phyloP scores from a whole-genome alignment of 2,113 vertebrate genomes.

The Dicrurus megarhynchus region DNA sequence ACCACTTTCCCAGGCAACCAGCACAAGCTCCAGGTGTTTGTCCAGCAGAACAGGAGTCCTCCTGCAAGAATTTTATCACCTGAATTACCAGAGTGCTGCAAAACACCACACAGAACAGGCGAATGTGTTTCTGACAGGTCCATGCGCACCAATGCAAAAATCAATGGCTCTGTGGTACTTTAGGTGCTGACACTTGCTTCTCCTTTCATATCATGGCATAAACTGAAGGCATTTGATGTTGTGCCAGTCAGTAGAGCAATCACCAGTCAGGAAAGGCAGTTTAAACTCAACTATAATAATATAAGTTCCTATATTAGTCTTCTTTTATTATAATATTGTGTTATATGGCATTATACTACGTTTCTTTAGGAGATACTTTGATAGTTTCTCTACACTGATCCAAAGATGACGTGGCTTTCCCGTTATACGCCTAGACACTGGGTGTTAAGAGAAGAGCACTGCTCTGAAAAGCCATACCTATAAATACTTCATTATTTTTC shows the following conservation, averaged over 20 bases:
- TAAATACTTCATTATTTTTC: not conserved
- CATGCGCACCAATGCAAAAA: not conserved
- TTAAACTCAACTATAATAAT: not conserved
- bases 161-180: not conserved
- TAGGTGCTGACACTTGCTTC: not conserved
- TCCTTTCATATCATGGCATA: not conserved
- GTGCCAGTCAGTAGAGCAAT: not conserved
- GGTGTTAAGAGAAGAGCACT: not conserved
- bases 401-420: not conserved
- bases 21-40: not conserved
- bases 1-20: not conserved
- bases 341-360: not conserved
- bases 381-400: not conserved
- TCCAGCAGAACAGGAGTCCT: not conserved
- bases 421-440: not conserved
- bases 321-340: not conserved
- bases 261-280: not conserved
- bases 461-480: not conserved
- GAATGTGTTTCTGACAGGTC: not conserved
- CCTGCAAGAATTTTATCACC: not conserved
- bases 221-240: not conserved
- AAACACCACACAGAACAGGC: not conserved
- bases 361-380: not conserved
- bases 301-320: not conserved
- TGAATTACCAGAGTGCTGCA: not conserved